Conservation (phyloP, 1,140 invertebrate genomes). For the Drosophila leontia region DNA sequence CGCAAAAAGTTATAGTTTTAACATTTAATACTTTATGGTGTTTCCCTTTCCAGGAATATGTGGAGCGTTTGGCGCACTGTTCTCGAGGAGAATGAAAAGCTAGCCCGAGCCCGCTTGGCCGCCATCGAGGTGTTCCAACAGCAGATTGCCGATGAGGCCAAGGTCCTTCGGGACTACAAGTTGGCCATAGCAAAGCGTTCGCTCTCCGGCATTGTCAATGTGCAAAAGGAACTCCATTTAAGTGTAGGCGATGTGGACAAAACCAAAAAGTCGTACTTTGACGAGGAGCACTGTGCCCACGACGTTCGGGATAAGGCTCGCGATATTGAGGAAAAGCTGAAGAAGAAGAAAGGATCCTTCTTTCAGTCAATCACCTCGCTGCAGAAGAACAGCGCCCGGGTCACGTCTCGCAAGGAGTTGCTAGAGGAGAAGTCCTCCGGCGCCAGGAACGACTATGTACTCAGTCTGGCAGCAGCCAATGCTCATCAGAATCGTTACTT, state of each 20-base stretch:
- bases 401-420: conserved; percentile 94
- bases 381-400: conserved; percentile 98
- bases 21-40: background rate
- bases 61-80: conserved; percentile 98
- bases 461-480: conserved; percentile 96
- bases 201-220: conserved; percentile 92
- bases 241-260: conserved; percentile 96
- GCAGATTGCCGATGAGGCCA: conserved; percentile 96
- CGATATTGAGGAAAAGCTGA: conserved; percentile 98
- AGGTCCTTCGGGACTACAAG: conserved; percentile 93
- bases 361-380: conserved; percentile 98
- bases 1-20: too few relatives aligned
- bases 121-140: conserved; percentile 97
- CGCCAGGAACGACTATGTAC: conserved; percentile 96
- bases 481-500: conserved; percentile 98
- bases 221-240: conserved; percentile 95
- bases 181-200: conserved; percentile 94
- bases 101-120: conserved; percentile 94
- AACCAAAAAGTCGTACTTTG: conserved; percentile 97
- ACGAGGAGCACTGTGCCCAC: conserved; percentile 97
- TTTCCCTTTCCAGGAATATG: conserved; percentile 91
- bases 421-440: conserved; percentile 97
- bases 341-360: conserved; percentile 98
- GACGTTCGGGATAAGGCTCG: conserved; percentile 97
- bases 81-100: conserved; percentile 97